Base-by-base conservation (phyloP, 2,888 invertebrate genomes). In the Abrostola tripartita region DNA sequence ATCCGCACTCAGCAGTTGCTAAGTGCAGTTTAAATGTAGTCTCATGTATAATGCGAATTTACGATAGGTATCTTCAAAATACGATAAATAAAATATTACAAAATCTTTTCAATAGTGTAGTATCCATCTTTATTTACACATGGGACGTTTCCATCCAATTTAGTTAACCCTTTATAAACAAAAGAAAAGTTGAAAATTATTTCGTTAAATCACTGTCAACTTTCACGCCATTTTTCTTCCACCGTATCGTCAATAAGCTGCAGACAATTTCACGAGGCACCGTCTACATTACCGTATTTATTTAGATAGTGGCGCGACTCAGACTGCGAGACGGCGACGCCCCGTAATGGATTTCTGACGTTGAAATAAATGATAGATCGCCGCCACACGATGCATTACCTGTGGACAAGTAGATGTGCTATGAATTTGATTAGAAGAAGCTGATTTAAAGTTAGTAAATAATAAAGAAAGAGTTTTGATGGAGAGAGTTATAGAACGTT, bases 331-430 rank as follows among this genome's bases (percentile, higher is more conserved):
- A 51, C 80, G 71, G 61, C 72, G 77, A 67, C 76, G 78, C 67
- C 68, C 70, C 71, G 86, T 92, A 92, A 92, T 92, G 92, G 91
- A 89, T 90, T 91, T 87, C 85, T 90, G 92, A 91, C 92, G 88
- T 91, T 85, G 85, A 87, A 87, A 88, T 91, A 91, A 90, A 91
- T 92, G 92, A 92, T 92, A 87, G 90, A 92, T 92, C 87, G 83
- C 76, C 81, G 71, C 62, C 76, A 68, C 68, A 62, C 84, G 79
- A 87, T 89, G 90, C 88, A 90, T 90, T 91, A 91, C 90, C 88
- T 86, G 85, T 51, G 83, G 80, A 82, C 84, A 79, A 56, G 76
- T 59, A 58, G 68, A 52, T 65, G 62, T 41, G 60, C 54, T 78
- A 54, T 54, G 63, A 68, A 72, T 64, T 51, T 59, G 51, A 50